phyloP scores from a whole-genome alignment of 2,888 invertebrate genomes.

The Blastobasis adustella region DNA sequence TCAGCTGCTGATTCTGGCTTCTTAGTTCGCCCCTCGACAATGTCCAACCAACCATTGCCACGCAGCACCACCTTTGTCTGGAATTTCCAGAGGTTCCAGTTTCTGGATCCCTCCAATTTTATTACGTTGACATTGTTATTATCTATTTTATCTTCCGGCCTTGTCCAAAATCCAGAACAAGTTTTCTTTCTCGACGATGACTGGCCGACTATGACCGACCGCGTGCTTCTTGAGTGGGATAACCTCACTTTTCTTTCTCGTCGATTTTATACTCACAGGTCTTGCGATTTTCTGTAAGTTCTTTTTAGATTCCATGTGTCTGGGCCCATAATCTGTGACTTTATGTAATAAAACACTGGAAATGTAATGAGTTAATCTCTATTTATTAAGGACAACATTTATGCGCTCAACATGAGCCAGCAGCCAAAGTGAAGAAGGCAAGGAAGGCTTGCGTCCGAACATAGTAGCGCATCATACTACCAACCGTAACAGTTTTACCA shows the following conservation, averaged over 20 bases:
- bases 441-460: too few relatives aligned
- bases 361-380: too few relatives aligned
- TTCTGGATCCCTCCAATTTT: conserved; percentile 18
- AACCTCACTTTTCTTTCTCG: not conserved
- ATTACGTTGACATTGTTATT: conserved; percentile 9
- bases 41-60: conserved; percentile 1
- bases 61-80: conserved; percentile 17
- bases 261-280: not conserved
- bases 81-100: conserved; percentile 21
- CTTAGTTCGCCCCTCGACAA: too few relatives aligned
- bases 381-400: too few relatives aligned
- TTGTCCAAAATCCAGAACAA: not conserved
- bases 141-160: not conserved
- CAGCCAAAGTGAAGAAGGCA: too few relatives aligned
- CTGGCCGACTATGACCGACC: not conserved
- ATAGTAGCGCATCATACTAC: too few relatives aligned
- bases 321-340: conserved; percentile 1
- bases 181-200: not conserved
- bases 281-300: not conserved
- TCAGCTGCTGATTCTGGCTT: too few relatives aligned
- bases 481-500: too few relatives aligned
- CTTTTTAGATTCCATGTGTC: not conserved
- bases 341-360: too few relatives aligned
- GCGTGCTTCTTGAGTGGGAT: not conserved
- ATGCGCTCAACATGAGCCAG: too few relatives aligned